Base-by-base conservation (phyloP, 2,113 vertebrate genomes). In the Nibea albiflora region DNA sequence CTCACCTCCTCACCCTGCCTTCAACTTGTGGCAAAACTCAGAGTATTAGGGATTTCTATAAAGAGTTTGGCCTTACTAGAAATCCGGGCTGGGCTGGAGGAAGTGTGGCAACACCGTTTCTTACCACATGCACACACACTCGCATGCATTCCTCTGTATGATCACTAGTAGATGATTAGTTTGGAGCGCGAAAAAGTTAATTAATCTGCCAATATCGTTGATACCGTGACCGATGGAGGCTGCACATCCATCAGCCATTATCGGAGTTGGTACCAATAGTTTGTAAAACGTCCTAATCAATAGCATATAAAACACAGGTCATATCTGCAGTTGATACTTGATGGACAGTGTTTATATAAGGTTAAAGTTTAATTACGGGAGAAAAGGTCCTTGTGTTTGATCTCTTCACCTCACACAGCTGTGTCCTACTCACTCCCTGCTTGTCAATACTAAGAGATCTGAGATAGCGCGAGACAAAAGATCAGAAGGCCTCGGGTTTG, bases 401-500 rank as follows among this genome's bases (percentile, higher is more conserved):
- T 19, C 62, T 81, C 46, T 66, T 80, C 60, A 82, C 67, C 31
- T 66, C 44, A 5, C 11, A 68, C 22, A 52, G 53, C 75, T 69
- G 65, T 87, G 62, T 79, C n/a, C 20, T 69, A 58, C 49, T 86
- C 75, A 70, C 68, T 69, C 71, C 71, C 60, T 80, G 60, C 69
- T 80, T 83, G 85, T 91, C 85, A 85, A 78, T 81, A 76, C 67
- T 58, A 49, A n/a, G 8, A 90, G 81, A 83, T 81, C 60, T 76
- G 31, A 88, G 85, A 84, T 88, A 68, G 39, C 56, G 50, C 31
- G 42, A 78, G 49, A 89, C 81, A 90, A 90, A 92, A 85, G 80
- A 81, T 87, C 81, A 77, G 57, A 58, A 80, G 73, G 76, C 53
- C 60, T 77, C 22, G 64, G 50, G 73, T 80, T 82, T 87, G 81